phyloP scores from a whole-genome alignment of 2,888 invertebrate genomes.

The Thysanoteuthis rhombus region DNA sequence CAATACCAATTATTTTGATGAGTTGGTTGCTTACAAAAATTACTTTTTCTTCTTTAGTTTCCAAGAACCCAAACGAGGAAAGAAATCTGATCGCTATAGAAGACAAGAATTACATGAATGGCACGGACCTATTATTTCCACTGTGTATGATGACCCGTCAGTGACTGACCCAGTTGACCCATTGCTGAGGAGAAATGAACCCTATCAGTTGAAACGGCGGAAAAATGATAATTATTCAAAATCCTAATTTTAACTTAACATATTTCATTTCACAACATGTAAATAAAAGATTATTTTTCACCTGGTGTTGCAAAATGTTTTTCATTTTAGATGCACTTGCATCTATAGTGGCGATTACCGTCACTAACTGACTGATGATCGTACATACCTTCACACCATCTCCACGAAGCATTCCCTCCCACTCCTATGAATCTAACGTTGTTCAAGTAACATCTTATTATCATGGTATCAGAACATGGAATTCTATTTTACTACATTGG shows the following conservation, averaged over 20 bases:
- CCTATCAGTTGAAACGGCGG: slow-evolving; percentile 53
- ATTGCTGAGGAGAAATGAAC: slow-evolving; percentile 53
- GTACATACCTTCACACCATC: no score
- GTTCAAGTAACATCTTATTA: no score
- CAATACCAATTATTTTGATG: no score
- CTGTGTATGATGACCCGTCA: slow-evolving; percentile 60
- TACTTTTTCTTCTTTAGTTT: slow-evolving; percentile 47
- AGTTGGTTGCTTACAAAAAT: background rate
- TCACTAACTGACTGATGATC: no score
- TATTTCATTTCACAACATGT: background rate
- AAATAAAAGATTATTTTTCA: background rate
- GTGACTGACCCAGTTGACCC: slow-evolving; percentile 59
- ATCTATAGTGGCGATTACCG: no score
- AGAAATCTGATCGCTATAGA: slow-evolving; percentile 37
- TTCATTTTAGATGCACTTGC: no score
- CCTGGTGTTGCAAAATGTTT: background rate
- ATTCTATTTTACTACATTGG: no score
- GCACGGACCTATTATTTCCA: slow-evolving; percentile 46
- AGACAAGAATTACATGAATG: slow-evolving; percentile 32
- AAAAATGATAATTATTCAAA: background rate
- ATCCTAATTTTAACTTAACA: no score
- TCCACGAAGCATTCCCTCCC: no score
- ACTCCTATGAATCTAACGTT: no score
- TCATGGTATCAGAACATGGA: no score
- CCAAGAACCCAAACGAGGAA: slow-evolving; percentile 55